Conservation (phyloP, 2,113 vertebrate genomes). For the Eonycteris spelaea region DNA sequence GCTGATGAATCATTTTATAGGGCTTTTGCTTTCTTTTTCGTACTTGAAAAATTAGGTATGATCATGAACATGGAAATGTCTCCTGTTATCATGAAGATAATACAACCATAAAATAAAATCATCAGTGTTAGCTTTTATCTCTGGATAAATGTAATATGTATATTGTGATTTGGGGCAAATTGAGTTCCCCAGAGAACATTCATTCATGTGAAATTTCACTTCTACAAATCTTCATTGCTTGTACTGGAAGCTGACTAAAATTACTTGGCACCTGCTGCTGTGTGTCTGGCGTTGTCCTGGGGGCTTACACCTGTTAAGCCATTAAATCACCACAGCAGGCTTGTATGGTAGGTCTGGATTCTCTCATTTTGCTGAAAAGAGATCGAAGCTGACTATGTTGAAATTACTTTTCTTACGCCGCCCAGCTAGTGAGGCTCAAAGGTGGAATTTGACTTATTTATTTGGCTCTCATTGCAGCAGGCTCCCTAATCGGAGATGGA, state of each 20-base stretch:
- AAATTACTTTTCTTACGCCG: neutral
- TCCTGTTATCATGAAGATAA: neutral
- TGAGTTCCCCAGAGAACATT: neutral
- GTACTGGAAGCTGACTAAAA: neutral
- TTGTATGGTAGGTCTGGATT: neutral
- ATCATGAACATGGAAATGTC: neutral
- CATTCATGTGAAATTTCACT: constrained; percentile 38
- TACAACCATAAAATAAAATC: neutral
- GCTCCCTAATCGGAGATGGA: neutral
- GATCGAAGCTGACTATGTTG: neutral
- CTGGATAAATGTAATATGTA: neutral
- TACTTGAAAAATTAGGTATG: constrained; percentile 15
- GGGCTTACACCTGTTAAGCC: constrained; percentile 23
- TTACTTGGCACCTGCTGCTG: neutral
- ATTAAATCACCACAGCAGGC: constrained; percentile 23
- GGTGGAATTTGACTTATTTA: neutral
- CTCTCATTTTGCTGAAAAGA: neutral
- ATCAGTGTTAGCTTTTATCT: neutral
- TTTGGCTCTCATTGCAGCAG: neutral
- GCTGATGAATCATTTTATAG: constrained; percentile 20
- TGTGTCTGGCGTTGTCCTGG: neutral
- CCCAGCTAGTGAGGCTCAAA: neutral
- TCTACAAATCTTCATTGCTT: constrained; percentile 37
- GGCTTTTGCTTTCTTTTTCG: neutral
- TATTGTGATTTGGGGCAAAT: neutral